A percentile compares a stretch with the other conserved stretches of the same genome.
Evolutionary conservation across 1,140 invertebrate species (phyloP).

Genomic region (Nephotettix cincticeps): DNA sequence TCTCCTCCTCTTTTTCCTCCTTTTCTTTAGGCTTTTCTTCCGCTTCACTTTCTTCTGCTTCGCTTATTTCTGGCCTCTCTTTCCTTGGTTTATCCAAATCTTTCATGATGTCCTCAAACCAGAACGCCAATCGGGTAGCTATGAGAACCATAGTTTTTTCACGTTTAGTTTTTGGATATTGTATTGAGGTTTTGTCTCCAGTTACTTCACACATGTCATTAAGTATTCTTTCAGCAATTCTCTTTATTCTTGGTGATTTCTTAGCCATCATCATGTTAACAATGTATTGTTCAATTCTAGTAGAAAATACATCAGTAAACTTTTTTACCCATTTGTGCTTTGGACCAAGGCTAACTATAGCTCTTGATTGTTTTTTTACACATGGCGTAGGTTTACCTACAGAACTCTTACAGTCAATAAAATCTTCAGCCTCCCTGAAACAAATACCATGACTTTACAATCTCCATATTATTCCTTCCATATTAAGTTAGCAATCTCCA

Average conservation of each 20-base stretch:
- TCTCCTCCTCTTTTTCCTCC: neutral
- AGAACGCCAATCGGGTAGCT: slow-evolving; percentile 25
- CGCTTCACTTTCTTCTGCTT: neutral
- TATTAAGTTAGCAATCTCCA: no score
- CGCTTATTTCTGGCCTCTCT: neutral
- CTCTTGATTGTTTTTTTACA: slow-evolving; percentile 4
- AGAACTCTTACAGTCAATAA: slow-evolving; percentile 27
- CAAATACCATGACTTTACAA: neutral
- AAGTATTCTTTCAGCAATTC: slow-evolving; percentile 29
- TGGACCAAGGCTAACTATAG: slow-evolving; percentile 16
- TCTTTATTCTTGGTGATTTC: slow-evolving; percentile 18
- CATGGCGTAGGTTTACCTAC: neutral
- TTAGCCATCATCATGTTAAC: slow-evolving; percentile 21
- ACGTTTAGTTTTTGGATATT: slow-evolving; percentile 26
- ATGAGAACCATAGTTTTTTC: slow-evolving; percentile 28
- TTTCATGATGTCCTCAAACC: slow-evolving; percentile 23
- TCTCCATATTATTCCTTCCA: no score
- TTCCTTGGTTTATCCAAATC: slow-evolving; percentile 18
- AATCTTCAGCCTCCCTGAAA: slow-evolving; percentile 30
- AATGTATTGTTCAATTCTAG: slow-evolving; percentile 31
- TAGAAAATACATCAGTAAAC: slow-evolving; percentile 26
- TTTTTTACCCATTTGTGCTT: slow-evolving; percentile 29
- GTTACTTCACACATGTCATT: slow-evolving; percentile 24
- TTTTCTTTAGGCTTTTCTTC: neutral
- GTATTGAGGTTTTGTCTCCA: slow-evolving; percentile 25